Base-by-base conservation (phyloP, 53 echinoderm and acorn worm genomes). In the Paelopatides confundens region DNA sequence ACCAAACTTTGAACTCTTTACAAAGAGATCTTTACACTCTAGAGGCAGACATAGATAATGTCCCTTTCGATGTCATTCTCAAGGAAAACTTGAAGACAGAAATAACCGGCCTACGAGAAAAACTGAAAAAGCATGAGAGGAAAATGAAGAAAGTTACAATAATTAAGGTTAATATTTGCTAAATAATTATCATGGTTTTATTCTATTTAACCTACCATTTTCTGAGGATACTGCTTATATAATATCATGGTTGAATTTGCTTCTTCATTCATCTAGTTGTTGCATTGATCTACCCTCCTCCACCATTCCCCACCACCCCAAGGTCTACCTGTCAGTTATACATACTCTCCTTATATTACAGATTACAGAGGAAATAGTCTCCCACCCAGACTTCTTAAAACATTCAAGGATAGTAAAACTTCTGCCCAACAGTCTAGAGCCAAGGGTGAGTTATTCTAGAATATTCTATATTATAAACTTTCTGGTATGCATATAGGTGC, bases 121-220 rank as follows among this genome's bases (percentile, higher is more conserved):
- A 35, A 34, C 36, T 70, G 36, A n/a, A 26, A 17, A 70, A 74
- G 26, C 46, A 74, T 74, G 40, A 74, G 8, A 74, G 35, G 27
- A 74, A 74, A 40, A 26, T 74, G 47, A 74, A 74, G 74, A 74
- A 74, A 74, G 74, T 46, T 26, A 26, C n/a, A 8, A 24, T 74
- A 46, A 26, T 39, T 17, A 74, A 74, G 74, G 74, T 74, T 0
- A 68, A 21, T 68, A 14, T 26, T 63, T 63, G n/a, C n/a, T n/a
- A n/a, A n/a, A n/a, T n/a, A n/a, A n/a, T n/a, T n/a, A n/a, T n/a
- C n/a, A n/a, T n/a, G n/a, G n/a, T n/a, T n/a, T n/a, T n/a, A n/a
- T n/a, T n/a, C n/a, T n/a, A n/a, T n/a, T n/a, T n/a, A n/a, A n/a
- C n/a, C n/a, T n/a, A n/a, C n/a, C n/a, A n/a, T n/a, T n/a, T n/a